These are phyloP conservation scores for Nothoprocta perdicaria DNA, from an alignment of 2,113 vertebrate species.

Conservation along the genomic window DNA sequence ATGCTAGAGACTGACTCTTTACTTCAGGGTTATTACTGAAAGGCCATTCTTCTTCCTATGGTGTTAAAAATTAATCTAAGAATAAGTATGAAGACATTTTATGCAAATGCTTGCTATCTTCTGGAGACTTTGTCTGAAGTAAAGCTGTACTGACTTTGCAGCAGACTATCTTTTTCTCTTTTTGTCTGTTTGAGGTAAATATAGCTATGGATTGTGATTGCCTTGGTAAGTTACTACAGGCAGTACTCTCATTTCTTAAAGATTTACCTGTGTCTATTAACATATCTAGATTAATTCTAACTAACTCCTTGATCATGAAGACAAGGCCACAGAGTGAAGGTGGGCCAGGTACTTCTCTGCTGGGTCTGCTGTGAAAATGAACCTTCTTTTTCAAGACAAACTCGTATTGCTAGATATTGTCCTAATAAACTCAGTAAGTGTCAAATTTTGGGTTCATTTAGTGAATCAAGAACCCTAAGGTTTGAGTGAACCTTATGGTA, in stretches of 20 bases:
- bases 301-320: not conserved
- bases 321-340: not conserved
- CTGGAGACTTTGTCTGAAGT: not conserved
- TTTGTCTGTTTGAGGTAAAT: not conserved
- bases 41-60: not conserved
- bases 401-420: not conserved
- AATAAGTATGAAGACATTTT: not conserved
- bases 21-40: not conserved
- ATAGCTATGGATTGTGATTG: not conserved
- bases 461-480: not conserved
- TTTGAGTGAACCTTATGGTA: not conserved
- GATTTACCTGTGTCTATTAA: not conserved
- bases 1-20: not conserved
- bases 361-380: not conserved
- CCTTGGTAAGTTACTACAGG: not conserved
- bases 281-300: not conserved
- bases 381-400: not conserved
- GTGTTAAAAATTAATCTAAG: not conserved
- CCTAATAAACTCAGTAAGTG: not conserved
- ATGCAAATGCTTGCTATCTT: not conserved
- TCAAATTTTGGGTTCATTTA: not conserved
- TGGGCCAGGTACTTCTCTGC: not conserved
- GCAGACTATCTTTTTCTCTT: not conserved
- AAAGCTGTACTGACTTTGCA: not conserved
- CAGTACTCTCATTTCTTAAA: not conserved